Evolutionary conservation across 2,113 vertebrate species (phyloP), one percentile per base, ranked within the genome.

Genomic region (western clawed frog (Xenopus tropicalis)): DNA sequence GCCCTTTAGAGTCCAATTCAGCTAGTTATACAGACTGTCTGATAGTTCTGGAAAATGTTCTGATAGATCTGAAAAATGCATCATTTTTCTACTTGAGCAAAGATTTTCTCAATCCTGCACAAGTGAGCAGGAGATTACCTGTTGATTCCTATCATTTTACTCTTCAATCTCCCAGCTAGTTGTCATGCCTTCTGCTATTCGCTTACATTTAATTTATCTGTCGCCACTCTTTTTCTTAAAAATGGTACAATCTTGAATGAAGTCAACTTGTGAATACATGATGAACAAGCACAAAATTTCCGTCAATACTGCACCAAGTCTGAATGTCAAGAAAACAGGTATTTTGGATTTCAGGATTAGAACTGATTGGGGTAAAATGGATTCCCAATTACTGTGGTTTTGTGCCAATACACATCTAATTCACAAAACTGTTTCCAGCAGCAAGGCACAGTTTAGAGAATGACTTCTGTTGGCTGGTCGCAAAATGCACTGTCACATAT

Each of bases 81-180:
- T 59, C n/a, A 37, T 37, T 59, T 59, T 67, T 59, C 29, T 59
- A 44, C 56, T 59, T 70, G n/a, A 43, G 20, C 9, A 14, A 59
- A 70, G 54, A 29, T 42, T 61, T 46, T 23, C 25, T 21, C 56
- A 70, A 59, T 57, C 56, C 24, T 44, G 21, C 54, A 22, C 29
- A 22, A 59, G 25, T 56, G 23, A 37, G 24, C 48, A 54, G 44
- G 65, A 67, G 54, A 70, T 70, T 70, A 70, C 54, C 25, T 44
- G 68, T 61, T 70, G 68, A 70, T 70, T 58, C 42, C 68, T 52
- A 54, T 51, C 65, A 67, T 52, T 67, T 52, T 54, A 51, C 65
- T 70, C n/a, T 20, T 58, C 68, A 70, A 70, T 70, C 68, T 23
- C 29, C 29, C n/a, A 20, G 20, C 25, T 22, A 22, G 19, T 16